A percentile compares a stretch with the other conserved stretches of the same genome.
Conservation (phyloP, 1,140 invertebrate species). For the Cydia strobilella region DNA sequence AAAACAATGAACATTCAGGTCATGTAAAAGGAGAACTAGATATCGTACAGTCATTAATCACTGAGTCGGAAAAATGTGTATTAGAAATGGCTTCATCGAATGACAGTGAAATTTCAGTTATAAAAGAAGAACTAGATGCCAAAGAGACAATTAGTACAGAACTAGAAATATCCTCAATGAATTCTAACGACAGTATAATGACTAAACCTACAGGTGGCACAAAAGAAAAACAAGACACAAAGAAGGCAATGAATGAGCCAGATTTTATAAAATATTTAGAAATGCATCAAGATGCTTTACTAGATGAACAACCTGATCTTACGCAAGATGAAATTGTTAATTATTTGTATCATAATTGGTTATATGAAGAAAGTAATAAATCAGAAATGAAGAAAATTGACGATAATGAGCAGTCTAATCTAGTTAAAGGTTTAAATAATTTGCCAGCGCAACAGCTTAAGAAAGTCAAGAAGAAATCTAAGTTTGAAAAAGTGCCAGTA, state of each 20-base stretch:
- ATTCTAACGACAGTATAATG: conserved; percentile 54
- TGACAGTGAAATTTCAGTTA: not conserved
- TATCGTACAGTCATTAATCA: too few relatives aligned
- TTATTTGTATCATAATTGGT: conserved; percentile 80
- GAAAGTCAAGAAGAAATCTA: conserved; percentile 54
- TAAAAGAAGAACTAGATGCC: not conserved
- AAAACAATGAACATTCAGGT: not conserved
- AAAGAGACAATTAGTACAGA: not conserved
- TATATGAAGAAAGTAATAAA: conserved; percentile 73
- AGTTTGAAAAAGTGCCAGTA: conserved; percentile 49
- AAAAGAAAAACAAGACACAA: conserved; percentile 38
- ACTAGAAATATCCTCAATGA: conserved; percentile 31
- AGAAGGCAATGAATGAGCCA: conserved; percentile 52
- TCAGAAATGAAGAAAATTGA: conserved; percentile 60
- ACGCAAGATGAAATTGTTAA: conserved; percentile 73
- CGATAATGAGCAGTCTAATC: conserved; percentile 54
- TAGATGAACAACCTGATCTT: conserved; percentile 79
- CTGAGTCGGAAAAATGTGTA: not conserved
- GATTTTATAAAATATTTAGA: conserved; percentile 81
- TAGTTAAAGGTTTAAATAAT: conserved; percentile 62
- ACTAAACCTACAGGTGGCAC: conserved; percentile 45
- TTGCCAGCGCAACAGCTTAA: conserved; percentile 41
- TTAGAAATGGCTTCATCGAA: not conserved
- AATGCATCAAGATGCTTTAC: conserved; percentile 74
- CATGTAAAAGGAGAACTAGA: too few relatives aligned